phyloP scores from a whole-genome alignment of 2,113 vertebrate genomes.

The Salvelinus alpinus region DNA sequence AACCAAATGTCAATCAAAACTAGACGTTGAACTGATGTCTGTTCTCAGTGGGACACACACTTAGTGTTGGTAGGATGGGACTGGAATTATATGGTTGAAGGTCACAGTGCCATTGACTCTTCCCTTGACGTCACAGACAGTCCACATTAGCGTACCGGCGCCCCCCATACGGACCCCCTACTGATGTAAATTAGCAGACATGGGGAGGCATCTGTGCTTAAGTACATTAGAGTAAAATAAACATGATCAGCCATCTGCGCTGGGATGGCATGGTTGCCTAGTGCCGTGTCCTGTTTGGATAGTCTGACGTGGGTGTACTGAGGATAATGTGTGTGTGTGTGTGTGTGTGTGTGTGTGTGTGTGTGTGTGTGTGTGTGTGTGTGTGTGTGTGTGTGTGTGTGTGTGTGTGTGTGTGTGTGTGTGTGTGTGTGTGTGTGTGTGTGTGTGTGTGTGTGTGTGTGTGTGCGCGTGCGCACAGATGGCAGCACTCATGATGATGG shows the following conservation, averaged over 20 bases:
- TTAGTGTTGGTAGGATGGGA: neutral
- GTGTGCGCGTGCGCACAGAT: slow-evolving; percentile 32
- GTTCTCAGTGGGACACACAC: neutral
- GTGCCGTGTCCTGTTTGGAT: slow-evolving; percentile 55
- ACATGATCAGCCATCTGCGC: slow-evolving; percentile 72
- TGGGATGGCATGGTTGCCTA: slow-evolving; percentile 69
- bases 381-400: slow-evolving; percentile 16
- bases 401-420: slow-evolving; percentile 11
- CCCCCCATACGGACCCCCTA: neutral
- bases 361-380: slow-evolving; percentile 20
- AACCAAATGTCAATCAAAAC: neutral
- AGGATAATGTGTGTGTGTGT: slow-evolving; percentile 35
- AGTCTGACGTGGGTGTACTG: slow-evolving; percentile 50
- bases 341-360: slow-evolving; percentile 23
- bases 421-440: slow-evolving; percentile 23
- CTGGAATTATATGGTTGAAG: neutral
- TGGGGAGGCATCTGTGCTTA: slow-evolving; percentile 53
- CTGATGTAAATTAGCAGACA: slow-evolving; percentile 48
- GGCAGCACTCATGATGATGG: slow-evolving; percentile 47
- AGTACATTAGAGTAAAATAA: slow-evolving; percentile 73
- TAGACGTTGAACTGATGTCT: neutral
- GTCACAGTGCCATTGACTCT: neutral
- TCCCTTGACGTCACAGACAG: neutral
- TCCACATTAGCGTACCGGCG: neutral
- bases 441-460: slow-evolving; percentile 15